phyloP scores from a whole-genome alignment of 64 coral and sea anemone species.

The Pachyseris speciosa region DNA sequence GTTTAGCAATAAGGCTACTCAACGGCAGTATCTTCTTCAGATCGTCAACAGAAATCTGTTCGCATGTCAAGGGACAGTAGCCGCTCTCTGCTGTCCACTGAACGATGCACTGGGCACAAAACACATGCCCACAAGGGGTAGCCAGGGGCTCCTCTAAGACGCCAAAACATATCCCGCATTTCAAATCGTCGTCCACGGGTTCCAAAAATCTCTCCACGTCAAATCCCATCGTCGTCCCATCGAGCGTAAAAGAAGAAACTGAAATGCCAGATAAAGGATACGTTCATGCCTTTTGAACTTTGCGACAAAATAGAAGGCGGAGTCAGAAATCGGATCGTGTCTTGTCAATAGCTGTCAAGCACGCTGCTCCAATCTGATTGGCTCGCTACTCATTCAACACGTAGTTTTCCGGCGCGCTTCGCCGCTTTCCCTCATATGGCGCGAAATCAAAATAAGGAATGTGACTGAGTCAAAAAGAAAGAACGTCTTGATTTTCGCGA shows the following conservation, averaged over 20 bases:
- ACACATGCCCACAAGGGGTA: conserved; percentile 96
- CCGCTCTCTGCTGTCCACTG: conserved; percentile 86
- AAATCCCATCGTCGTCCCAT: conserved; percentile 86
- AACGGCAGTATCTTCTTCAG: conserved; percentile 91
- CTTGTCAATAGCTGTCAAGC: conserved; percentile 90
- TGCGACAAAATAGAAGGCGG: conserved; percentile 94
- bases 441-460: conserved; percentile 93
- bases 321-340: conserved; percentile 72
- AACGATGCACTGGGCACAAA: conserved; percentile 87
- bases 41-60: conserved; percentile 97
- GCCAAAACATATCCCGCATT: conserved; percentile 92
- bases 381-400: conserved; percentile 72
- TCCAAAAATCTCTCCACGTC: conserved; percentile 89
- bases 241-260: conserved; percentile 80
- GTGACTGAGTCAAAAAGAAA: conserved; percentile 57
- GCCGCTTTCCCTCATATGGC: conserved; percentile 89
- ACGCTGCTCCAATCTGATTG: conserved; percentile 73
- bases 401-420: conserved; percentile 72
- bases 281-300: conserved; percentile 95
- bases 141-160: conserved; percentile 86
- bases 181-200: conserved; percentile 87
- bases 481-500: not conserved
- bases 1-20: conserved; percentile 78
- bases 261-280: conserved; percentile 86
- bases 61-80: conserved; percentile 89